phyloP scores from a whole-genome alignment of 2,797 vertebrate species.

The Karalla daura region DNA sequence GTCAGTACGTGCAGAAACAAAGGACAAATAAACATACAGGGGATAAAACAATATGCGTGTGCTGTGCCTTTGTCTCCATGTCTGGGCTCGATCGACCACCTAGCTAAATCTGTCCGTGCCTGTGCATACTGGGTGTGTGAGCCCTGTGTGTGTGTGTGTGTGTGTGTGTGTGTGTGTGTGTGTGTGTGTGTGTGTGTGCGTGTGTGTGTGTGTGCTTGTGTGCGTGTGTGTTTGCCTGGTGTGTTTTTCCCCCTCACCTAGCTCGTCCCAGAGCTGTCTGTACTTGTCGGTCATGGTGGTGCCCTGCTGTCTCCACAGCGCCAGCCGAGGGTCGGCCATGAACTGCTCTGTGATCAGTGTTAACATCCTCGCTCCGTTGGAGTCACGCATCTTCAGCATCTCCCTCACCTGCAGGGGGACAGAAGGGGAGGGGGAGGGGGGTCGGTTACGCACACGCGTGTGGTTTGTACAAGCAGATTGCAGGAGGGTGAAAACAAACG shows the following conservation, averaged over 20 bases:
- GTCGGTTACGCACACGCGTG: background rate
- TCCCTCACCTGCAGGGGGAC: slow-evolving; percentile 90
- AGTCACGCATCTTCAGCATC: slow-evolving; percentile 99
- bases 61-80: slow-evolving; percentile 47
- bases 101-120: slow-evolving; percentile 55
- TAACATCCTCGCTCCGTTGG: slow-evolving; percentile 98
- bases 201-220: slow-evolving; percentile 11
- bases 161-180: slow-evolving; percentile 14
- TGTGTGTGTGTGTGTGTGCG: slow-evolving; percentile 1
- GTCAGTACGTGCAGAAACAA: slow-evolving; percentile 57
- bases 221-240: slow-evolving; percentile 2
- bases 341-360: slow-evolving; percentile 99
- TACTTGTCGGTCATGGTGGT: slow-evolving; percentile 99
- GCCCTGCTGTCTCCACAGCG: slow-evolving; percentile 97
- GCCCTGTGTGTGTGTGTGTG: slow-evolving; percentile 4
- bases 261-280: slow-evolving; percentile 98
- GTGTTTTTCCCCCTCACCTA: slow-evolving; percentile 86
- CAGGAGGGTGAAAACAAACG: background rate
- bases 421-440: slow-evolving; percentile 24
- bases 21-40: slow-evolving; percentile 52
- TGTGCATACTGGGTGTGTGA: slow-evolving; percentile 11
- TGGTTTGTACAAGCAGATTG: slow-evolving; percentile 25
- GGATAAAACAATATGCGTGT: slow-evolving; percentile 11
- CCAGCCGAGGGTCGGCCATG: slow-evolving; percentile 97
- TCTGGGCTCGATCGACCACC: slow-evolving; percentile 59